These are phyloP conservation scores for Echinops telfairi DNA, from an alignment of 2,113 vertebrate genomes.

Conservation along the genomic window DNA sequence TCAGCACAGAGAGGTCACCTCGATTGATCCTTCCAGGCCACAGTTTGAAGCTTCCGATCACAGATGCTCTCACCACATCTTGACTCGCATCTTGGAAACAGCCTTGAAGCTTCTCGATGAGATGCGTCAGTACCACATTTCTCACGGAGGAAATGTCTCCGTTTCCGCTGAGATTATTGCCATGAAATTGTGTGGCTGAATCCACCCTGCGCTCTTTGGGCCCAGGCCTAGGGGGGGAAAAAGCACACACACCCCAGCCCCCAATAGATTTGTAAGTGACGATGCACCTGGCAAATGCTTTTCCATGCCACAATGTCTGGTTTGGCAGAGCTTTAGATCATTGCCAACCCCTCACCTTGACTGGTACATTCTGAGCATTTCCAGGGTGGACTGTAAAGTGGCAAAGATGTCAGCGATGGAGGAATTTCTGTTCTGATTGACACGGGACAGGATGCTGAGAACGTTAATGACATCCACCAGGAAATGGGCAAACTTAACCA, in stretches of 20 bases:
- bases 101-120: conserved; percentile 75
- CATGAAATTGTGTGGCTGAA: conserved; percentile 76
- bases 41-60: conserved; percentile 84
- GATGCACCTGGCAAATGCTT: not conserved
- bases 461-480: conserved; percentile 80
- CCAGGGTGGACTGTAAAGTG: conserved; percentile 72
- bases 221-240: conserved; percentile 70
- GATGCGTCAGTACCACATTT: conserved; percentile 75
- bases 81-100: conserved; percentile 84
- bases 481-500: conserved; percentile 83
- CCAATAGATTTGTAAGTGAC: conserved; percentile 3
- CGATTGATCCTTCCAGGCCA: conserved; percentile 83
- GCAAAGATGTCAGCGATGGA: conserved; percentile 83
- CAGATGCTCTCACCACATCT: conserved; percentile 81
- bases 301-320: not conserved
- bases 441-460: conserved; percentile 80
- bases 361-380: conserved; percentile 83
- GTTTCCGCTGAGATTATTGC: conserved; percentile 78
- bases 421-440: conserved; percentile 75
- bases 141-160: conserved; percentile 78
- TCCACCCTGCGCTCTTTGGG: conserved; percentile 81
- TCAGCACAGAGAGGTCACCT: conserved; percentile 67
- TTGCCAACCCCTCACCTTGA: conserved; percentile 73
- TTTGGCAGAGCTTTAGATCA: not conserved
- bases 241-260: not conserved